A percentile compares a stretch with the other conserved stretches of the same genome.
phyloP scores from a whole-genome alignment of 2,888 invertebrate genomes.

The Ectemnius continuus region DNA sequence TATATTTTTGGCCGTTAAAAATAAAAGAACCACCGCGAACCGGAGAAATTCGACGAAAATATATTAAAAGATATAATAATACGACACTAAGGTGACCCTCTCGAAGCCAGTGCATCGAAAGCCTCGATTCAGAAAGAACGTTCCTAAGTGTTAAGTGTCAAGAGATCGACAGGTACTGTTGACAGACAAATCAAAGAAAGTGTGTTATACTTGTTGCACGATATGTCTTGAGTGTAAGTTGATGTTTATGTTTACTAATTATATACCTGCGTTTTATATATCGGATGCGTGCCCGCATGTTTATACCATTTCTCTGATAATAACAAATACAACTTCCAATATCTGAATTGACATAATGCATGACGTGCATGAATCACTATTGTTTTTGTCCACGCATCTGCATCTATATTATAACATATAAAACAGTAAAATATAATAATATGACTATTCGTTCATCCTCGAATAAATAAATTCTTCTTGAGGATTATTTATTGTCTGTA shows the following conservation, averaged over 20 bases:
- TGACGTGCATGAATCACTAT: too few species aligned
- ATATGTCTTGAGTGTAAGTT: conserved; percentile 69
- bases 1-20: conserved; percentile 5
- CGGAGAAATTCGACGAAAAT: not conserved
- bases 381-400: too few species aligned
- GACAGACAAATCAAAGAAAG: conserved; percentile 52
- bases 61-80: conserved; percentile 1
- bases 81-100: conserved; percentile 49
- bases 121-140: conserved; percentile 14
- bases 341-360: too few species aligned
- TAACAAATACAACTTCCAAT: too few species aligned
- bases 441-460: too few species aligned
- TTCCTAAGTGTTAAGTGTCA: conserved; percentile 57
- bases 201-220: conserved; percentile 70
- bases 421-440: too few species aligned
- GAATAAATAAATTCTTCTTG: too few species aligned
- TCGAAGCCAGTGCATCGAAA: conserved; percentile 14
- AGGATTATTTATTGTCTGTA: too few species aligned
- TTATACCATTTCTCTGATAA: not conserved
- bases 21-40: not conserved
- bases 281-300: conserved; percentile 30
- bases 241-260: conserved; percentile 51
- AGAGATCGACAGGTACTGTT: conserved; percentile 65
- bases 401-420: too few species aligned
- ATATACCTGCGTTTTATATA: conserved; percentile 16